Evolutionary conservation across 2,888 invertebrate genomes (phyloP).

Genomic region (Atherix ibis): DNA sequence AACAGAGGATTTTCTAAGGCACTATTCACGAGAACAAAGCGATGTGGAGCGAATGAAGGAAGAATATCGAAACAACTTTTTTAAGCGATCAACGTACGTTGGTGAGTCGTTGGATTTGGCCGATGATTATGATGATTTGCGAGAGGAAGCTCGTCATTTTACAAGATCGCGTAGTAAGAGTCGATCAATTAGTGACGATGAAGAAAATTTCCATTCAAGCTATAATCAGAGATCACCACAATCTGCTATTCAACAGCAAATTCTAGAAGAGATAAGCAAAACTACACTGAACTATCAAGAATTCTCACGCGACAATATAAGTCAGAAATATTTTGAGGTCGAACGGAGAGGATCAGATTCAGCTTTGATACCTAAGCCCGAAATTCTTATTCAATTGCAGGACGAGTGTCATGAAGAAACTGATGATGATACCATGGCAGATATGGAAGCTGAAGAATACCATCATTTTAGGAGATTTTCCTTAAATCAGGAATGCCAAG

Average conservation of each 20-base stretch:
- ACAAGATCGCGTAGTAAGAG: slow-evolving; percentile 25
- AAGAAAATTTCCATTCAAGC: slow-evolving; percentile 1
- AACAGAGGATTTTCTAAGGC: slow-evolving; percentile 19
- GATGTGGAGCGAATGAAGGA: slow-evolving; percentile 20
- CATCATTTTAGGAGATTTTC: slow-evolving; percentile 29
- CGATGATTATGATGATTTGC: slow-evolving; percentile 20
- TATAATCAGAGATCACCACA: background rate
- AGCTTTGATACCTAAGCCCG: slow-evolving; percentile 20
- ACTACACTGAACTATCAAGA: slow-evolving; percentile 21
- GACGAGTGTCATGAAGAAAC: slow-evolving; percentile 14
- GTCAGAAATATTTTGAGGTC: slow-evolving; percentile 21
- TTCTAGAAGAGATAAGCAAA: slow-evolving; percentile 21
- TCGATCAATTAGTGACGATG: slow-evolving; percentile 19
- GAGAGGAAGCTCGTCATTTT: slow-evolving; percentile 23
- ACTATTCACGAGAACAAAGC: slow-evolving; percentile 18
- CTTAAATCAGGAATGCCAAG: slow-evolving; percentile 23
- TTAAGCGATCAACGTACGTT: slow-evolving; percentile 28
- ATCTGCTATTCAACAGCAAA: slow-evolving; percentile 19
- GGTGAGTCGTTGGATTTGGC: slow-evolving; percentile 25
- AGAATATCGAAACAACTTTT: slow-evolving; percentile 14
- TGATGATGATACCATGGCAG: slow-evolving; percentile 2
- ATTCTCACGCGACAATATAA: slow-evolving; percentile 21
- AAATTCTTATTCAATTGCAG: slow-evolving; percentile 17
- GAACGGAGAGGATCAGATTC: slow-evolving; percentile 29
- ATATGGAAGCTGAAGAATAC: slow-evolving; percentile 29